A percentile compares a stretch with the other conserved stretches of the same genome.
phyloP scores from a whole-genome alignment of 2,888 invertebrate species.

The Acanthosepion pharaonis region DNA sequence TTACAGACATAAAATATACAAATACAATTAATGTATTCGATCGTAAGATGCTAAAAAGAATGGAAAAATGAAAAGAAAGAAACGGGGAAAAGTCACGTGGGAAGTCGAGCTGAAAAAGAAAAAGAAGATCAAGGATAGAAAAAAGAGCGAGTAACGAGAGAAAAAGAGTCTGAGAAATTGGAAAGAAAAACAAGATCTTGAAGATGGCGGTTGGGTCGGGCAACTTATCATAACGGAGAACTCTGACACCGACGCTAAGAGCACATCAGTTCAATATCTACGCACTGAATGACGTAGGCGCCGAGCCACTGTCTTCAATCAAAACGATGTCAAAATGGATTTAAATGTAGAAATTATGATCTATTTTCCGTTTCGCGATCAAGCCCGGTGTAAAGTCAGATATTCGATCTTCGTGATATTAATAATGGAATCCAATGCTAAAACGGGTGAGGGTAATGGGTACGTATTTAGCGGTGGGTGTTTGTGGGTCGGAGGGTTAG shows the following conservation, averaged over 20 bases:
- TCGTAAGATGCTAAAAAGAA: no score
- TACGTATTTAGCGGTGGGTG: background rate
- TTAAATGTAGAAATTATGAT: constrained; percentile 12
- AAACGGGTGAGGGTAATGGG: background rate
- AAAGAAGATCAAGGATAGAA: background rate
- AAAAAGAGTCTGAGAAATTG: background rate
- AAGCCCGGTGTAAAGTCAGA: background rate
- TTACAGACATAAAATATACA: no score
- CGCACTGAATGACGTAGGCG: background rate
- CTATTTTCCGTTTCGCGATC: background rate
- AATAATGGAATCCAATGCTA: background rate
- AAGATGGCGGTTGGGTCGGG: background rate
- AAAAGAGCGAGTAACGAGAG: background rate
- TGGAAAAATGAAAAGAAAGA: no score
- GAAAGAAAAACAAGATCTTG: background rate
- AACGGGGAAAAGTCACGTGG: no score
- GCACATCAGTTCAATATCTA: background rate
- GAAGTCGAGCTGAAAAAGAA: no score
- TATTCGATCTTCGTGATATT: background rate
- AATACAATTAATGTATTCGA: no score
- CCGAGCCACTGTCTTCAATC: background rate
- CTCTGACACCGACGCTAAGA: background rate
- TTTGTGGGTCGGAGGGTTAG: background rate
- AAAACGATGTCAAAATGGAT: background rate
- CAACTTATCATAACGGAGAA: background rate